A percentile compares a stretch with the other conserved stretches of the same genome.
Evolutionary conservation across 2,888 invertebrate species (phyloP).

Genomic region (Tipula helvola): DNA sequence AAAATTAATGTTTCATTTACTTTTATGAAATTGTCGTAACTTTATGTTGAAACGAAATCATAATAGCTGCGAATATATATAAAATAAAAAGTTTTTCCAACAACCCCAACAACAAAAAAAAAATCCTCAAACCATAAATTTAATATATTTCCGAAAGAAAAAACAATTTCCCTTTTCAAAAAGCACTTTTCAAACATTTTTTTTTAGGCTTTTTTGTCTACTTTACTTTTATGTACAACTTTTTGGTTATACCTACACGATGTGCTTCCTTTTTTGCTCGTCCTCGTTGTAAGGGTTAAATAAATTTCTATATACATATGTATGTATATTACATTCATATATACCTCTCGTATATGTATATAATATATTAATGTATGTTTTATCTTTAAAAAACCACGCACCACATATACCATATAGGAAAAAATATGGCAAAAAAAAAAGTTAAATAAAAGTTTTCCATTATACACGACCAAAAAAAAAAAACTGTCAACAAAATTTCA

Average conservation of each 20-base stretch:
- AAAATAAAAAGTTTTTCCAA: neutral
- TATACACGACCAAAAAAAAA: neutral
- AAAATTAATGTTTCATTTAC: neutral
- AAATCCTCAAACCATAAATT: neutral
- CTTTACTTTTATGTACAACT: neutral
- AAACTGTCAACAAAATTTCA: neutral
- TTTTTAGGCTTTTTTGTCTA: neutral
- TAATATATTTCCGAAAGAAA: neutral
- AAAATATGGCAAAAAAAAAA: neutral
- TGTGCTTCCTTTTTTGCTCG: neutral
- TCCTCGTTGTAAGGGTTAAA: neutral
- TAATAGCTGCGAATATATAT: no score
- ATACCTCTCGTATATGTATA: neutral
- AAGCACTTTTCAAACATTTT: neutral
- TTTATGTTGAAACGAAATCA: neutral
- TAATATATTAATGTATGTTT: neutral
- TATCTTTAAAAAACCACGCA: neutral
- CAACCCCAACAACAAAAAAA: neutral
- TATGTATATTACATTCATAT: neutral
- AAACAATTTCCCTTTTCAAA: slow-evolving; percentile 4
- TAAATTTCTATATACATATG: neutral
- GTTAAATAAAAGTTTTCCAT: neutral
- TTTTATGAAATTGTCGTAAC: neutral
- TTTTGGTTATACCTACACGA: neutral
- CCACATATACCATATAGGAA: neutral